These are phyloP conservation scores for Bubo scandiacus DNA, from an alignment of 2,113 vertebrate genomes.

Conservation along the genomic window DNA sequence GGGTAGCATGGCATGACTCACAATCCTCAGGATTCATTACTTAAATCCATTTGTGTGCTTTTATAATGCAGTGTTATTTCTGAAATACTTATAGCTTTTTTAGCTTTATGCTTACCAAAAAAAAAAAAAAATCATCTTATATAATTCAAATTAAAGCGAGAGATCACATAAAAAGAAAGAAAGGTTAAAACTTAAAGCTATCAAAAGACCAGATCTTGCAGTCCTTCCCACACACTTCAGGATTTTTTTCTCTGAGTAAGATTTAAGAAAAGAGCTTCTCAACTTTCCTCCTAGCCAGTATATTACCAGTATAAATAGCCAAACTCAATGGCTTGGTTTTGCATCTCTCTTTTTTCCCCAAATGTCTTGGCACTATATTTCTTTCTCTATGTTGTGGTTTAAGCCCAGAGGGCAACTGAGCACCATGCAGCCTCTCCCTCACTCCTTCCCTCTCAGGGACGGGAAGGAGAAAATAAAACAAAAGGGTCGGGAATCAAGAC, in stretches of 20 bases:
- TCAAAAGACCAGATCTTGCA: not conserved
- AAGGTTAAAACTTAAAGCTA: not conserved
- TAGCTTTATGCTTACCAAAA: not conserved
- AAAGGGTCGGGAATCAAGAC: no score
- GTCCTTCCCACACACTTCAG: not conserved
- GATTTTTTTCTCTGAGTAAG: not conserved
- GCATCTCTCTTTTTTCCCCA: fast-evolving
- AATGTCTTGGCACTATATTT: not conserved
- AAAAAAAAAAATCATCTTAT: not conserved
- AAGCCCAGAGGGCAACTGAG: no score
- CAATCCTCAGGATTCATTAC: not conserved
- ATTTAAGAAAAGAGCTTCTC: not conserved
- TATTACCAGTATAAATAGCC: not conserved
- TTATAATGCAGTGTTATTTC: not conserved
- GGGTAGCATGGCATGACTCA: slow-evolving; percentile 18
- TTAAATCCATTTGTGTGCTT: not conserved
- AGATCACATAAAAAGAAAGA: not conserved
- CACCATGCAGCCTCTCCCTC: no score
- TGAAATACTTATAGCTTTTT: not conserved
- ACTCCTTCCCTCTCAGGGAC: no score
- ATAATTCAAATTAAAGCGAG: not conserved
- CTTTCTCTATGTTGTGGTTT: not conserved
- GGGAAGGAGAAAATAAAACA: no score
- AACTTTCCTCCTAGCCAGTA: not conserved
- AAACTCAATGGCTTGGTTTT: not conserved